Base-by-base conservation (phyloP, 2,797 vertebrate genomes). In the Lacerta bilineata region DNA sequence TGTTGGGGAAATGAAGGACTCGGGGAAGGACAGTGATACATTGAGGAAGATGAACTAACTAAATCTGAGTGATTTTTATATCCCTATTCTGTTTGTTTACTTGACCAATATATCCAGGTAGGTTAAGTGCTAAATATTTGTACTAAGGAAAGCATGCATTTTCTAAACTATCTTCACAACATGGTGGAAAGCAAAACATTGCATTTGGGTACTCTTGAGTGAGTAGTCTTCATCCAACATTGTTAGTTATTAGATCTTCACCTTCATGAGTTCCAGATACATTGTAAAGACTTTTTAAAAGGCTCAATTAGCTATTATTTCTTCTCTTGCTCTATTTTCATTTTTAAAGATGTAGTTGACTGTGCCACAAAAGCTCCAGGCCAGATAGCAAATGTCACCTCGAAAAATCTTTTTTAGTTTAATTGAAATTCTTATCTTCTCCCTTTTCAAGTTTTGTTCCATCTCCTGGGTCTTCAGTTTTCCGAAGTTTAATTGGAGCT, bases 371-470 rank as follows among this genome's bases (percentile, higher is more conserved):
- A 90, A 8, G 6, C 80, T 93, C 6, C 6, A 84, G 59, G 8
- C 25, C 68, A 91, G 79, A 88, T 1, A 88, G 41, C 66, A 90
- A n/a, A 46, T 89, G 75, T 78, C 81, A 61, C 50, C 15, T 80
- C 41, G 83, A 78, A 33, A 33, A 90, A 79, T 23, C 27, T 43
- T 7, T 79, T 1, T 8, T 77, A 66, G 13, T 72, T 85, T 85
- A 86, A 88, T 10, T 83, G 13, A 88, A 91, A 92, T 88, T 4
- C 2, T 76, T 91, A 25, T 36, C 69, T 75, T 61, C 4, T 86
- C 85, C 18, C 11, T 88, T 90, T 81, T 59, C 29, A 79, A 87
- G 78, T 88, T 76, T 87, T 36, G 86, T 91, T 88, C n/a, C 41
- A 20, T 77, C 9, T 84, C 41, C 3, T 29, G 4, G 88, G 20